Conservation (phyloP, 2,113 vertebrate species). For the Brienomyrus longianalis region DNA sequence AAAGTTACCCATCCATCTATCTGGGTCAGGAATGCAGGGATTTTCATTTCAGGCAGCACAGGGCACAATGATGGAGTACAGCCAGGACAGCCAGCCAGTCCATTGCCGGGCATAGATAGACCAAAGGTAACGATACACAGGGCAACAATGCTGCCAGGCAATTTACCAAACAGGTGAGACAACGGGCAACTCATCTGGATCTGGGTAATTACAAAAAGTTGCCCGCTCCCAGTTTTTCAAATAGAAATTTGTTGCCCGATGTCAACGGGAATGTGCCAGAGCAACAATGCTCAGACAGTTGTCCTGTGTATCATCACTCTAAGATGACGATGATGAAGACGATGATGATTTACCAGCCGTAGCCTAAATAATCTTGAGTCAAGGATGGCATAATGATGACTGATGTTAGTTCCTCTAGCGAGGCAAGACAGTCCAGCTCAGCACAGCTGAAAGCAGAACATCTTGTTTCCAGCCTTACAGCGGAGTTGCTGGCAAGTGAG, state of each 20-base stretch:
- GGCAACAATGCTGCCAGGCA: not conserved
- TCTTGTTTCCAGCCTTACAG: slow-evolving; percentile 86
- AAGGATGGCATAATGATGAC: not conserved
- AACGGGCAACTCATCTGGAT: not conserved
- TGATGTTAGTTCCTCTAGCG: not conserved
- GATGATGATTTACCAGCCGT: not conserved
- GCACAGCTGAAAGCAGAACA: slow-evolving; percentile 70
- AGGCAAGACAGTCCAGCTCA: not conserved
- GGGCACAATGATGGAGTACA: not conserved
- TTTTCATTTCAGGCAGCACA: not conserved
- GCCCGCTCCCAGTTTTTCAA: not conserved
- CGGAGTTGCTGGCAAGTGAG: slow-evolving; percentile 65
- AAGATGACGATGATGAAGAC: too few relatives aligned
- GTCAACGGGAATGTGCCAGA: not conserved
- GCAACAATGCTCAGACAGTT: not conserved
- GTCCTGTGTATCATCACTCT: not conserved
- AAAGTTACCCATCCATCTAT: not conserved
- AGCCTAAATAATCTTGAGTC: not conserved
- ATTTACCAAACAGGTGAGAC: not conserved
- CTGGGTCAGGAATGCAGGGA: not conserved
- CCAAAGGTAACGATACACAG: not conserved
- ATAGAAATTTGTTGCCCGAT: not conserved
- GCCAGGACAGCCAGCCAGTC: not conserved
- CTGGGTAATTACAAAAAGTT: not conserved
- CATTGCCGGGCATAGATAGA: not conserved